Base-by-base conservation (phyloP, 2,797 vertebrate genomes). In the Aldrovandia affinis region DNA sequence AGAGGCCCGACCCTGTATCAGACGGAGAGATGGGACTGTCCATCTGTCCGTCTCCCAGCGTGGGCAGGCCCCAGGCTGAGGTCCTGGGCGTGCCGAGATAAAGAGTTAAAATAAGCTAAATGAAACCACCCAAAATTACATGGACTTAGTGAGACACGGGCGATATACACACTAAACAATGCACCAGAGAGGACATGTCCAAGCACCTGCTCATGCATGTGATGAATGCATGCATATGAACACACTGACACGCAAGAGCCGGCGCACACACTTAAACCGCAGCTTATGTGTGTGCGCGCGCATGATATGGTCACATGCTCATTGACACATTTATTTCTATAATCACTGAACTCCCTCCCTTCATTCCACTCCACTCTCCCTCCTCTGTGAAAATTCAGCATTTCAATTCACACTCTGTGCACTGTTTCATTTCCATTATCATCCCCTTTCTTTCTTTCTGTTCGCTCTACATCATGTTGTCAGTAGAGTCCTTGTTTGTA, bases 151-250 rank as follows among this genome's bases (percentile, higher is more conserved):
- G 44, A 78, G 77, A n/a, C 44, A 50, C 44, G 52, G 28, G 25
- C 8, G 3, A 25, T 52, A 28, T 14, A 52, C 8, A 59, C 30
- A 61, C 42, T n/a, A 61, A 4, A 65, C 25, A 52, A 78, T 50
- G 47, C 25, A 78, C 44, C 1, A 30, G 25, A 28, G 25, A 14
- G 47, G 39, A 22, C 33, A 63, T 22, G 25, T 65, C 59, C 59
- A 65, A 81, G 33, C 57, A 81, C 52, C 54, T 25, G 9, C 1
- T 25, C 57, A 44, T 70, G 42, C 65, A 50, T 36, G 3, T 50
- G 81, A 68, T 73, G 63, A 22, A 18, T 9, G 63, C 63, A 82
- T 70, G 81, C 63, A 33, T 70, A n/a, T 73, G 44, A 36, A 55
- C 65, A 73, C 63, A 73, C 81, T 25, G 33, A 68, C 55, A 68